Evolutionary conservation across 2,888 invertebrate species (phyloP), one percentile per base, ranked within the genome.

Genomic region (Phorcus lineatus): DNA sequence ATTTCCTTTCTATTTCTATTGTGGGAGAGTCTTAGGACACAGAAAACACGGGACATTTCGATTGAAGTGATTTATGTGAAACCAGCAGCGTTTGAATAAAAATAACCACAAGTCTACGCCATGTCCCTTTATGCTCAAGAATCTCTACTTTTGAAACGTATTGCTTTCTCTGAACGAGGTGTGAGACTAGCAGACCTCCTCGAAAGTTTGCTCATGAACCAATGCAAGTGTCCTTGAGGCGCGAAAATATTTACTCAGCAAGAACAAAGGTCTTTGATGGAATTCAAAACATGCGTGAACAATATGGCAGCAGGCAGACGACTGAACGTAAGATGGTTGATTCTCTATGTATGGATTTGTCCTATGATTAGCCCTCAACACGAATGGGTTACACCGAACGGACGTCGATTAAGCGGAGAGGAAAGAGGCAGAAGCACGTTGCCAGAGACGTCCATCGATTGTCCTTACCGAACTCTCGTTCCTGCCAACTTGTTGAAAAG

Each of bases 401-500:
- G 40, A 70, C 70, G n/a, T 36, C 19, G 70, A 70, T 70, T 70
- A 70, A 70, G 28, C 70, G 31, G 31, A 31, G 40, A 36, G 70
- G 70, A 70, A 36, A 36, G 36, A 31, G 70, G 19, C 17, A 11
- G 31, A 40, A 36, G 31, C 70, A 70, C 70, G 70, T 36, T 36
- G 28, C 31, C 31, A 31, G 40, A 16, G 28, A 31, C 70, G 28
- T 31, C 19, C 70, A 70, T 70, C 70, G 70, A 70, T 70, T 70
- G 36, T 40, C 70, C 70, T 19, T 40, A 36, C 70, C 28, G 17
- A 19, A 19, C 36, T 28, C 19, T 36, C 11, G 28, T 19, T 70
- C n/a, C 70, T 19, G 70, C 19, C 40, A 19, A 62, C 31, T 70
- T 70, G 70, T 70, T 70, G 70, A 70, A 70, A 70, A 70, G 70